Evolutionary conservation across 2,797 vertebrate species (phyloP), one percentile per base, ranked within the genome.

Genomic region (Malurus leucopterus): DNA sequence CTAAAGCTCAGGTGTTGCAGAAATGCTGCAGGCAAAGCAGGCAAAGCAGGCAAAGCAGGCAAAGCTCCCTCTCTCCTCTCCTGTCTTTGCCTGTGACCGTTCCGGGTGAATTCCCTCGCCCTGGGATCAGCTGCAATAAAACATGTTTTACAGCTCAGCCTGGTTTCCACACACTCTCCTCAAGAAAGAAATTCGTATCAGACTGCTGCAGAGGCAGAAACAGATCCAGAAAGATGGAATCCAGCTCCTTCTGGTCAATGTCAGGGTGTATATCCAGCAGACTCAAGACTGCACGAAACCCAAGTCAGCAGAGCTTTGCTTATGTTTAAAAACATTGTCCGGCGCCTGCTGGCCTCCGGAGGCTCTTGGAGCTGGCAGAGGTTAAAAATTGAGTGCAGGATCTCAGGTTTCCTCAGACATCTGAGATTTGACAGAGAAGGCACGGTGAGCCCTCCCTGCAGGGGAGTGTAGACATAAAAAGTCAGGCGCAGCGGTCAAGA

Each of bases 221-320:
- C 50, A 58, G 34, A 75, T 18, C 44, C 64, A 86, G 63, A 44
- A 63, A 57, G 79, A 65, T 13, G 23, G 32, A 79, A 63, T 43
- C 50, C 81, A 47, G 55, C 41, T 54, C 72, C 67, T 68, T n/a
- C 92, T 94, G 91, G 78, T 53, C 46, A 90, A 50, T 44, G 65
- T 91, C 89, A 87, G 75, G 1, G 0, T 2, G 17, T 1, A 10
- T 12, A 79, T 70, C 49, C 90, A 92, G 74, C 68, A 59, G 53
- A 43, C 57, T 63, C 2, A 2, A 82, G 2, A 2, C 57, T 7
- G 4, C 41, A 21, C 2, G 2, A 18, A 63, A 67, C 2, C 3
- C 30, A 38, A 86, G 64, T 44, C 78, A 84, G 57, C 74, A 79
- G 64, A 2, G 4, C 54, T 84, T 67, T 82, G 68, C 81, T 79